Evolutionary conservation across 2,888 invertebrate genomes (phyloP).

Genomic region (Hypena proboscidalis): DNA sequence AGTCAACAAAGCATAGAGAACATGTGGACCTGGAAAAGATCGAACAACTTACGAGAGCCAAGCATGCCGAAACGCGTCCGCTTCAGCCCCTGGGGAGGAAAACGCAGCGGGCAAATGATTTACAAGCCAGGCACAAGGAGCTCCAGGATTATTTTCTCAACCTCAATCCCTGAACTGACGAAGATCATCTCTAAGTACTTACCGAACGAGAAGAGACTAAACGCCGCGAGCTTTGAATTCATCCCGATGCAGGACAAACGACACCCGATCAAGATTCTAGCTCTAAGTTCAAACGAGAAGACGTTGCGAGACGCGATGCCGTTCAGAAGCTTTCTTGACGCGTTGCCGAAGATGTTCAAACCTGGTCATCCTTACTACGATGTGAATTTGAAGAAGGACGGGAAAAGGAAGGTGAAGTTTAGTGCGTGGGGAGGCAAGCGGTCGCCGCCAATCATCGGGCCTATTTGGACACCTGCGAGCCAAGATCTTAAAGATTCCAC

Average conservation of each 20-base stretch:
- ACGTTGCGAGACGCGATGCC: constrained; percentile 64
- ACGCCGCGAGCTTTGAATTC: constrained; percentile 65
- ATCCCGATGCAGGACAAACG: constrained; percentile 64
- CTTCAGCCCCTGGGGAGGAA: constrained; percentile 81
- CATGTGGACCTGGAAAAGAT: constrained; percentile 76
- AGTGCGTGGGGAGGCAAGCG: constrained; percentile 81
- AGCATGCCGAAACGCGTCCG: constrained; percentile 79
- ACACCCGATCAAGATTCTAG: constrained; percentile 67
- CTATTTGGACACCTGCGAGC: constrained; percentile 73
- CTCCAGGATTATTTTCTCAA: constrained; percentile 68
- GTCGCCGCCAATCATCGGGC: constrained; percentile 78
- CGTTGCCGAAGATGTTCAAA: constrained; percentile 64
- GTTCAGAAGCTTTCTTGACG: constrained; percentile 63
- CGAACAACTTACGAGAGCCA: constrained; percentile 63
- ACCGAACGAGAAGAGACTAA: constrained; percentile 52
- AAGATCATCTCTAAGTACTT: constrained; percentile 67
- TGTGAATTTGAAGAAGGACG: constrained; percentile 73
- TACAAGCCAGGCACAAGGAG: constrained; percentile 67
- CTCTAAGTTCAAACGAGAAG: constrained; percentile 60
- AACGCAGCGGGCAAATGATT: constrained; percentile 72
- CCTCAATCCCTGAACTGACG: constrained; percentile 69
- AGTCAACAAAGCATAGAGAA: constrained; percentile 52
- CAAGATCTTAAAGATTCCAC: constrained; percentile 62
- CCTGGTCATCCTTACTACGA: constrained; percentile 73
- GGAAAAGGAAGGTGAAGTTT: constrained; percentile 78